phyloP scores from a whole-genome alignment of 2,113 vertebrate genomes.

The Entosphenus tridentatus region DNA sequence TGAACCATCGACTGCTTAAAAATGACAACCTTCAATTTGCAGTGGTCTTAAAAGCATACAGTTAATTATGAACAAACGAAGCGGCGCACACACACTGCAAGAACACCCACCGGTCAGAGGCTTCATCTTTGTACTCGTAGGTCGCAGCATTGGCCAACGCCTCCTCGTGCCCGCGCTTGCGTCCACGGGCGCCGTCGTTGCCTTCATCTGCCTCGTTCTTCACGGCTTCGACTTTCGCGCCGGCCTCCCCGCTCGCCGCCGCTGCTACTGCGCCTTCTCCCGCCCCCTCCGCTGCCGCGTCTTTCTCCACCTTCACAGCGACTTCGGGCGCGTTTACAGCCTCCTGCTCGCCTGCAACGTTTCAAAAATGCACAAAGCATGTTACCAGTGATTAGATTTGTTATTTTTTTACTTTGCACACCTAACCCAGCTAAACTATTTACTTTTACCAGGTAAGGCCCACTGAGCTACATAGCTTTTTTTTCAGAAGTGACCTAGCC shows the following conservation, averaged over 20 bases:
- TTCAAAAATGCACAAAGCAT: no score
- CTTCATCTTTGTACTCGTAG: slow-evolving; percentile 4
- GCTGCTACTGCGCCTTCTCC: not conserved
- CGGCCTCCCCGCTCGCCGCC: not conserved
- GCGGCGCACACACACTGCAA: not conserved
- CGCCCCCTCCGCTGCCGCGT: not conserved
- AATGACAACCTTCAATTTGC: no score
- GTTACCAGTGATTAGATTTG: no score
- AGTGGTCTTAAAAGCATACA: not conserved
- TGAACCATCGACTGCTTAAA: no score
- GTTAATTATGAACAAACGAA: not conserved
- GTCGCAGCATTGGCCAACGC: not conserved
- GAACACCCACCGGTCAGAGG: not conserved
- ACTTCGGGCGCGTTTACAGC: not conserved
- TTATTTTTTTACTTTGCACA: no score
- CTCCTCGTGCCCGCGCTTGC: not conserved
- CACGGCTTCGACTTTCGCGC: not conserved
- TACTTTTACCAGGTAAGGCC: no score
- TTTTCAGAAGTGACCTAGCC: no score
- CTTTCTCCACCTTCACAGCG: not conserved
- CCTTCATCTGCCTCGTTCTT: not conserved
- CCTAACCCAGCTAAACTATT: no score
- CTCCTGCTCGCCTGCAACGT: not conserved
- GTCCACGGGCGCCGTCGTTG: not conserved
- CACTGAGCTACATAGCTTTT: no score